A percentile compares a stretch with the other conserved stretches of the same genome.
Conservation (phyloP, 2,888 invertebrate species). For the Desoria tigrina region DNA sequence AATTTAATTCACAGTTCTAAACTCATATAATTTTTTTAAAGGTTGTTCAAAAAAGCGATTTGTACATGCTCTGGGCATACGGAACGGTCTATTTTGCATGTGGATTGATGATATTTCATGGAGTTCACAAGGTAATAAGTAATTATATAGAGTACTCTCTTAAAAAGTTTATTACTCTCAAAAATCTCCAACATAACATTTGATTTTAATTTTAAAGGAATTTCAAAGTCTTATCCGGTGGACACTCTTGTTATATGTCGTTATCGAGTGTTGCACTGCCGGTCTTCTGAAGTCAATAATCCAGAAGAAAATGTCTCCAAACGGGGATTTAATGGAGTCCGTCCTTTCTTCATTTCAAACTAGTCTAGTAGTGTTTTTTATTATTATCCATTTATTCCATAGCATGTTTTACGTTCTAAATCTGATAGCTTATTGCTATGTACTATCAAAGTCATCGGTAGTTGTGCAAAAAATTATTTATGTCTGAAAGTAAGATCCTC, state of each 20-base stretch:
- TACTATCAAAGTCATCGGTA: constrained; percentile 37
- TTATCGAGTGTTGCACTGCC: constrained; percentile 34
- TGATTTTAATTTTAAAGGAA: no score
- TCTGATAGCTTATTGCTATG: constrained; percentile 38
- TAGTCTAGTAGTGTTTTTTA: constrained; percentile 44
- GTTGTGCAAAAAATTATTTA: constrained; percentile 41
- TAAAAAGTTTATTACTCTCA: neutral
- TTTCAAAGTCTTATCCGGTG: constrained; percentile 38
- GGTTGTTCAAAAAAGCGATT: constrained; percentile 16
- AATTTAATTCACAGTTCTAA: no score
- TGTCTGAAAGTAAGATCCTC: constrained; percentile 17
- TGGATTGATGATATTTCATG: constrained; percentile 37
- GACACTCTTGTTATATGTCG: constrained; percentile 37
- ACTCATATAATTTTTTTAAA: neutral
- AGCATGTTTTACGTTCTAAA: constrained; percentile 40
- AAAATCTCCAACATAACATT: neutral
- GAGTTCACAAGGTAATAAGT: constrained; percentile 37
- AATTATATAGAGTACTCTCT: no score
- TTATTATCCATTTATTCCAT: constrained; percentile 38
- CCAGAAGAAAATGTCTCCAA: constrained; percentile 23
- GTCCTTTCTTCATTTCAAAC: constrained; percentile 30
- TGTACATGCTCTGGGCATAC: constrained; percentile 33
- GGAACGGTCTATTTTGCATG: constrained; percentile 35
- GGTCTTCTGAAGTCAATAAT: constrained; percentile 35
- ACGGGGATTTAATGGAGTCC: constrained; percentile 28